Evolutionary conservation across 2,888 invertebrate genomes (phyloP), one percentile per base, ranked within the genome.

Genomic region (Apoda limacodes): DNA sequence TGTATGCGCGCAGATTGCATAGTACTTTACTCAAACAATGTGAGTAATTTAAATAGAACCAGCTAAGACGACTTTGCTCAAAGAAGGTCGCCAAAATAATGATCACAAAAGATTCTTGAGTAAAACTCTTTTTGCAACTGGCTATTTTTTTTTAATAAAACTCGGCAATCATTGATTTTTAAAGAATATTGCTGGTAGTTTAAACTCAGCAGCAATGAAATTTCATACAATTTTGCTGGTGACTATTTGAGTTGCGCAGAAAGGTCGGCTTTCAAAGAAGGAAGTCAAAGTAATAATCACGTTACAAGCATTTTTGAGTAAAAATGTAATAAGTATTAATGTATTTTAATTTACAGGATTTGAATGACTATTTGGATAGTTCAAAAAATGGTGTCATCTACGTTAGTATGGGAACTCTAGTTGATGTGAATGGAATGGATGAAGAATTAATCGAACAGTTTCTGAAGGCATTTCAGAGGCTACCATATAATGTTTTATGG

Each of bases 401-500:
- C 20, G 34, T 58, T 3, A 65, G 66, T 37, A 60, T 63, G 20
- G 67, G 67, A 1, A 60, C 61, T 10, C 59, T 60, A 28, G 46
- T 56, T 2, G 33, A 48, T 25, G 46, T 58, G 1, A 35, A 50
- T 1, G 23, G 35, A 5, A 14, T 64, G 3, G 34, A 49, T 3
- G 12, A 21, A 3, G 43, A 58, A 1, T 44, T 23, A 4, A 48
- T 60, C 5, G 36, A 57, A 22, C 38, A 47, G 1, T 42, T 78
- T 2, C 22, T 60, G 1, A 44, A 51, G 12, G 65, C 60, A 2
- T 62, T 78, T 25, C 55, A 61, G 1, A 43, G 46, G 20, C 37
- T 75, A 22, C 60, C 64, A 1, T 59, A 61, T 30, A 52, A 60
- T 24, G 52, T 71, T n/a, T 31, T 78, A 2, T 66, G 63, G 65